A percentile compares a stretch with the other conserved stretches of the same genome.
These are phyloP conservation scores for Aphaenogaster rudis DNA, from an alignment of 1,140 invertebrate species.

Conservation along the genomic window DNA sequence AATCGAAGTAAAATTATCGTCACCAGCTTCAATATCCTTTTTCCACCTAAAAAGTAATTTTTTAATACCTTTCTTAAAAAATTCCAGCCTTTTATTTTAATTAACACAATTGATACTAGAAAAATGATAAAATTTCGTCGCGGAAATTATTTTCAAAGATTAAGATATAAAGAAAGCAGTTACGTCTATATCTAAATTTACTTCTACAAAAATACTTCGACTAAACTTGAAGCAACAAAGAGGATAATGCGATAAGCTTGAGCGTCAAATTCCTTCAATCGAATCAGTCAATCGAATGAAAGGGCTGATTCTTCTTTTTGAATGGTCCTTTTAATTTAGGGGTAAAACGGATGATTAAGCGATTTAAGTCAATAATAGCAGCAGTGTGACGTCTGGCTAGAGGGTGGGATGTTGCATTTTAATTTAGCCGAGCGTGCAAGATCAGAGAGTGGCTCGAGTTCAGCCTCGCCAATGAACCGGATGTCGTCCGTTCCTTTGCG, in stretches of 20 bases:
- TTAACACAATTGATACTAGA: not conserved
- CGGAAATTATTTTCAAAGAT: not conserved
- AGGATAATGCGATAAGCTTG: not conserved
- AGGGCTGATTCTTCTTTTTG: not conserved
- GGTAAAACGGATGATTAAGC: conserved; percentile 13
- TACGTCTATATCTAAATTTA: conserved; percentile 3
- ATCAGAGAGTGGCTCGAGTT: conserved; percentile 36
- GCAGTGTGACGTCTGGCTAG: not conserved
- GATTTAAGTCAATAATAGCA: conserved; percentile 19
- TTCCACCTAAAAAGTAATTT: not conserved
- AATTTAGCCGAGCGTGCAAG: conserved; percentile 50
- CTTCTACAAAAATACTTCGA: not conserved
- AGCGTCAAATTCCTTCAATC: not conserved
- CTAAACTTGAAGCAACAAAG: not conserved
- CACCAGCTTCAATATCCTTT: not conserved
- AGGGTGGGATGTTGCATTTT: conserved; percentile 17
- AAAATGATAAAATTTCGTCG: not conserved
- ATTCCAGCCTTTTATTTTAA: not conserved
- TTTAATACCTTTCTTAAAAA: not conserved
- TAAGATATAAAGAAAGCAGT: not conserved
- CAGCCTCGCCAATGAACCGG: not conserved
- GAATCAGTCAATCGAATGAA: conserved; percentile 4
- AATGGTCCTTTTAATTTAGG: not conserved
- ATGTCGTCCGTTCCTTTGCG: conserved; percentile 18
- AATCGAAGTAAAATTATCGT: not conserved